Percentiles rank a stretch among this genome's conserved stretches.
Conservation (phyloP, 2,113 vertebrate species). For the Elephas maximus region DNA sequence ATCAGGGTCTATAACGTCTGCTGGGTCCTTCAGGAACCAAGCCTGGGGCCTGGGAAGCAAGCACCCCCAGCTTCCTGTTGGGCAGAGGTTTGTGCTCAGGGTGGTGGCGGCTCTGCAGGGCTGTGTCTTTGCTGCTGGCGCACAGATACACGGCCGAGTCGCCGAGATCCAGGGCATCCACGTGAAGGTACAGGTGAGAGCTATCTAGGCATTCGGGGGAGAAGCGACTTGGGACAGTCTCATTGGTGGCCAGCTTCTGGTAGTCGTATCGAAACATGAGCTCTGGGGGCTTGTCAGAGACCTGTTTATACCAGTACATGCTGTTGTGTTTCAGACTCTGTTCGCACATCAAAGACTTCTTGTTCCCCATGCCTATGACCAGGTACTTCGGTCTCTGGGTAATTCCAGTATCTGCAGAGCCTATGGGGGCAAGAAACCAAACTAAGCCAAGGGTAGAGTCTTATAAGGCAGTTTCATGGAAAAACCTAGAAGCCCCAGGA, state of each 20-base stretch:
- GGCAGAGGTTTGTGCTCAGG: conserved; percentile 78
- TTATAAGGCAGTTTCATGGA: background rate
- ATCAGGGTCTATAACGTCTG: background rate
- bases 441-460: background rate
- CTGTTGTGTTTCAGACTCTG: background rate
- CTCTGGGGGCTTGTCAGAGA: background rate
- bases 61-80: background rate
- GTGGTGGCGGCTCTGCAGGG: conserved; percentile 68
- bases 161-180: accelerated
- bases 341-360: background rate
- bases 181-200: background rate
- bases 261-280: conserved; percentile 49
- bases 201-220: accelerated
- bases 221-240: background rate
- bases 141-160: background rate
- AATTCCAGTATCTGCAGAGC: background rate
- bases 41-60: no score
- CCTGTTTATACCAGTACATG: background rate
- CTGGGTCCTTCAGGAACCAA: background rate
- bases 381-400: conserved; percentile 39
- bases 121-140: conserved; percentile 76
- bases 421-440: background rate
- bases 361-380: background rate
- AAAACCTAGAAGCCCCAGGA: background rate
- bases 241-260: accelerated